phyloP scores from a whole-genome alignment of 2,113 vertebrate genomes.

The Stercorarius parasiticus region DNA sequence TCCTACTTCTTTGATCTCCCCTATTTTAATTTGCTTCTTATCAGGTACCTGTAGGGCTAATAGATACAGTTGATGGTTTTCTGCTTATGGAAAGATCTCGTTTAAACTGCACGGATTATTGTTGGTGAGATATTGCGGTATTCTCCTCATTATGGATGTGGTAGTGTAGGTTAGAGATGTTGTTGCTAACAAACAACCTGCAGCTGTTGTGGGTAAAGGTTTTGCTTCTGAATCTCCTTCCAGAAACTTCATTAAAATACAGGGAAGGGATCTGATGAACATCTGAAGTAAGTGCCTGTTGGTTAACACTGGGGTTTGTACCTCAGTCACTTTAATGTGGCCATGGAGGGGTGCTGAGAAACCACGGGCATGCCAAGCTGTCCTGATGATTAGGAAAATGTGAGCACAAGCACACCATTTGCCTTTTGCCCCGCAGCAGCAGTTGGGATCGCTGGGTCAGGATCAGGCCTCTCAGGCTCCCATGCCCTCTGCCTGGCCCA shows the following conservation, averaged over 20 bases:
- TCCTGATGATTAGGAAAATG: fast-evolving
- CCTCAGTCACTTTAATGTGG: not conserved
- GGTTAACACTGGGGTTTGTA: not conserved
- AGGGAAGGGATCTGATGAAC: not conserved
- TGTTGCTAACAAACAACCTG: constrained; percentile 21
- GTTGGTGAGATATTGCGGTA: constrained; percentile 1
- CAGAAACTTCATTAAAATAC: not conserved
- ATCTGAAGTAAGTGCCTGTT: not conserved
- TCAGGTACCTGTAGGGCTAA: constrained; percentile 60
- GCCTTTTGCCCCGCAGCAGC: not conserved
- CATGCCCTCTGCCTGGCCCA: not conserved
- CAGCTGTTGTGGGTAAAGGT: not conserved
- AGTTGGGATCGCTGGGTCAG: not conserved
- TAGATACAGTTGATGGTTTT: constrained; percentile 36
- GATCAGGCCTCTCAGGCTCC: not conserved
- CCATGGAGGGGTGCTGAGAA: not conserved
- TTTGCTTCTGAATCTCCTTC: not conserved
- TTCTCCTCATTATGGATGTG: not conserved
- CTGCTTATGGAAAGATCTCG: not conserved
- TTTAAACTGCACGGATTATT: constrained; percentile 40
- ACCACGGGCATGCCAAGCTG: not conserved
- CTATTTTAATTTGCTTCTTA: constrained; percentile 57
- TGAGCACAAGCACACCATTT: not conserved
- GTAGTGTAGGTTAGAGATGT: not conserved
- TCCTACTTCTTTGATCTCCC: constrained; percentile 57